Evolutionary conservation across 2,888 invertebrate species (phyloP).

Genomic region (Villa cingulata): DNA sequence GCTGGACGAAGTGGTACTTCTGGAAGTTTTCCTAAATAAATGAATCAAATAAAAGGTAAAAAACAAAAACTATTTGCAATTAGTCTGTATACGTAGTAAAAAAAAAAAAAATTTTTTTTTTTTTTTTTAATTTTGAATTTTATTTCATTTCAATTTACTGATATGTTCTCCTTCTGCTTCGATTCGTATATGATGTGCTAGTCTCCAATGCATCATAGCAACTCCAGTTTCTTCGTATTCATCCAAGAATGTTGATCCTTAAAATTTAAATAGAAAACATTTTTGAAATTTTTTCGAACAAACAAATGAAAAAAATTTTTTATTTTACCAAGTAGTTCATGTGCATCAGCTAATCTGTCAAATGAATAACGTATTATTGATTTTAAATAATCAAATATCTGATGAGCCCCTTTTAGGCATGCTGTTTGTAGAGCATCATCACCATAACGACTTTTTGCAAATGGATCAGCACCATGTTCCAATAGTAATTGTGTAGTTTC

Average conservation of each 20-base stretch:
- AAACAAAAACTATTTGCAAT: too few species aligned
- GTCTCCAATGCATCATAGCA: conserved; percentile 64
- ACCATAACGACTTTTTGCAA: conserved; percentile 60
- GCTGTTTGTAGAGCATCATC: conserved; percentile 84
- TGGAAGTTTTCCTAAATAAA: conserved; percentile 38
- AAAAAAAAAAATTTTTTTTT: not conserved
- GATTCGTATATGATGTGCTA: conserved; percentile 54
- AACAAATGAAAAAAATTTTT: not conserved
- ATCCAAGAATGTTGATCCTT: conserved; percentile 68
- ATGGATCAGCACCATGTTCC: conserved; percentile 65
- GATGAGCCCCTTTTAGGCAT: conserved; percentile 62
- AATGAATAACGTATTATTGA: conserved; percentile 46
- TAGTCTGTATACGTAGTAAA: too few species aligned
- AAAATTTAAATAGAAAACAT: not conserved
- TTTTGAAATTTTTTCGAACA: too few species aligned
- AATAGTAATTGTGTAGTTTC: conserved; percentile 73
- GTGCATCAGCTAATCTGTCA: conserved; percentile 66
- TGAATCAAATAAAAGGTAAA: not conserved
- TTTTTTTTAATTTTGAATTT: too few species aligned
- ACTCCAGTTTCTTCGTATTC: conserved; percentile 65
- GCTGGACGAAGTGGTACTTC: conserved; percentile 43
- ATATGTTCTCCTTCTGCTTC: conserved; percentile 27
- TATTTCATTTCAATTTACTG: conserved; percentile 18
- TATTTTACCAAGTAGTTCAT: conserved; percentile 60
- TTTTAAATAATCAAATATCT: conserved; percentile 57